Conservation (phyloP, 2,113 vertebrate species). For the Chloropsis hardwickii region DNA sequence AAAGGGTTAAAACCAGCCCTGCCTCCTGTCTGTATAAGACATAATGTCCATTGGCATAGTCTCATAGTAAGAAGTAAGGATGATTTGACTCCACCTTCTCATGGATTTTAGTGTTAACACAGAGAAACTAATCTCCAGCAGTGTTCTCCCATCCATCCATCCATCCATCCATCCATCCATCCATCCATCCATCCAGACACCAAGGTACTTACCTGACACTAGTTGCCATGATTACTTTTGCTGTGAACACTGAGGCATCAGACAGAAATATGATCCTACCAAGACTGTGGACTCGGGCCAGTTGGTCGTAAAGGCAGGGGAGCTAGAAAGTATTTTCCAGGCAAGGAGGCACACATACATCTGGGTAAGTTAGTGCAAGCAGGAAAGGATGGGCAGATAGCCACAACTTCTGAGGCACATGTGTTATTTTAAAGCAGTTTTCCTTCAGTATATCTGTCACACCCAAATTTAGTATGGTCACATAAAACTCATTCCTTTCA, state of each 20-base stretch:
- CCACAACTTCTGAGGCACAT: slow-evolving; percentile 24
- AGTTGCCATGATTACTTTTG: slow-evolving; percentile 3
- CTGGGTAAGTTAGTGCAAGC: slow-evolving; percentile 25
- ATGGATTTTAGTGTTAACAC: not conserved
- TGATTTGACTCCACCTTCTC: not conserved
- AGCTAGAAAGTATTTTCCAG: slow-evolving; percentile 42
- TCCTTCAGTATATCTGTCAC: not conserved
- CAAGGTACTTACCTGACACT: not conserved
- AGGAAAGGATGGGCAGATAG: slow-evolving; percentile 25
- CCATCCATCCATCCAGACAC: not conserved
- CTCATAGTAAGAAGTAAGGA: not conserved
- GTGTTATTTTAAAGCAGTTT: slow-evolving; percentile 20
- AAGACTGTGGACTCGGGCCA: slow-evolving; percentile 29
- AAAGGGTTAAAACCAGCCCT: not conserved
- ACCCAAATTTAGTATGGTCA: not conserved
- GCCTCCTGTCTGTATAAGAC: not conserved
- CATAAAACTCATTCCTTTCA: slow-evolving; percentile 20
- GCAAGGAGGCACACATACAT: not conserved
- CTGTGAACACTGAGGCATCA: slow-evolving; percentile 21
- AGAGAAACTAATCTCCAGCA: not conserved
- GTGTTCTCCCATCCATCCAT: not conserved
- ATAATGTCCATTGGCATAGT: not conserved
- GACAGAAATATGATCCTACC: slow-evolving; percentile 23
- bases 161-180: not conserved
- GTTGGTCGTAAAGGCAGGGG: not conserved